Percentiles rank a stretch among this genome's conserved stretches.
Evolutionary conservation across 2,797 vertebrate species (phyloP).

Genomic region (Hoplostethus atlanticus): DNA sequence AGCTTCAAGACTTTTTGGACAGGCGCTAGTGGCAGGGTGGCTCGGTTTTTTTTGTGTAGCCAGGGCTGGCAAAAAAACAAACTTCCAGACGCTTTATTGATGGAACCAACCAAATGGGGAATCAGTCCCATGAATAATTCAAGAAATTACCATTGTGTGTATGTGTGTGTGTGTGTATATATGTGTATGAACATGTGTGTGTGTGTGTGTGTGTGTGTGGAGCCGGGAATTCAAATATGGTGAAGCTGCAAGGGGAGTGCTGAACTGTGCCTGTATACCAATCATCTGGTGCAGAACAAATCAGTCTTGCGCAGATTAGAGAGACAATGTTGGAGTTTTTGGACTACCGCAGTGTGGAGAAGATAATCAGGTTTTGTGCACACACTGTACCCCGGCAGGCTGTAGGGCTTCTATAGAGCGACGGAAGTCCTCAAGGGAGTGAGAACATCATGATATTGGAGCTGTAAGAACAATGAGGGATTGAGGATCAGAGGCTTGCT

Average conservation of each 20-base stretch:
- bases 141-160: slow-evolving; percentile 29
- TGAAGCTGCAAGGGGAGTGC: slow-evolving; percentile 19
- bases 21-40: not conserved
- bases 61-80: slow-evolving; percentile 47
- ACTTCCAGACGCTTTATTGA: slow-evolving; percentile 61
- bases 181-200: slow-evolving; percentile 9
- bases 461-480: slow-evolving; percentile 20
- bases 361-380: slow-evolving; percentile 47
- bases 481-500: slow-evolving; percentile 7
- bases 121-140: slow-evolving; percentile 63
- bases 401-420: slow-evolving; percentile 44
- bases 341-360: slow-evolving; percentile 20
- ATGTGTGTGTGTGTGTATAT: slow-evolving; percentile 4
- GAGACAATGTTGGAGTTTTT: slow-evolving; percentile 39
- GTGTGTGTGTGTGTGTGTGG: slow-evolving; percentile 5
- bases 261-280: slow-evolving; percentile 22
- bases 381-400: slow-evolving; percentile 26
- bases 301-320: slow-evolving; percentile 48
- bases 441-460: slow-evolving; percentile 17
- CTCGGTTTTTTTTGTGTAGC: slow-evolving; percentile 5
- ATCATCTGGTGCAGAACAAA: slow-evolving; percentile 55
- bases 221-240: slow-evolving; percentile 40
- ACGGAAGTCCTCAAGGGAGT: slow-evolving; percentile 33
- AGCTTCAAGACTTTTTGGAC: slow-evolving; percentile 32
- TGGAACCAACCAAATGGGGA: slow-evolving; percentile 56